Evolutionary conservation across 2,797 vertebrate species (phyloP), one percentile per base, ranked within the genome.

Genomic region (Helicolenus hilgendorfi): DNA sequence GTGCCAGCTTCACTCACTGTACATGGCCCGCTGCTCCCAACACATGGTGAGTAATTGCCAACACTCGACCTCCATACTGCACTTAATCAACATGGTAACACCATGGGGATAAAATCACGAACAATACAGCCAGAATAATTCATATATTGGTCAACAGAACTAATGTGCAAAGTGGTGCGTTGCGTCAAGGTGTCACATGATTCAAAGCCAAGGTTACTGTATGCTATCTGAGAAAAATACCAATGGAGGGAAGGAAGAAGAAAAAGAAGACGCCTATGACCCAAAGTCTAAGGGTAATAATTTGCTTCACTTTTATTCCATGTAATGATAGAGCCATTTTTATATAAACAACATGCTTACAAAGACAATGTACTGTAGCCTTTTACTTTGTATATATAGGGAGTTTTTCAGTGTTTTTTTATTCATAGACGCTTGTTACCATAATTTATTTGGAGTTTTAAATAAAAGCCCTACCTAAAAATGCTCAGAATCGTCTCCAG

Each of bases 1-100:
- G 94, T 88, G 90, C 91, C 94, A 94, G 93, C 89, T 88, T 90
- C 88, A 79, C 89, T 95, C 93, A 94, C 89, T 77, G 94, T 93
- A 93, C 89, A 90, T 89, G 95, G 92, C 89, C 93, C 83, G 45
- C 92, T 95, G 94, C 94, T 95, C 92, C 85, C 22, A 94, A 94
- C 93, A 95, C 95, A 91, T 84, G 87, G 92, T 96, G 96, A 97
- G 92, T 96, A 97, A 97, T 97, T 95, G 95, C 93, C 59, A 95
- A 94, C 91, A 90, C 93, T 95, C 91, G 92, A 97, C 96, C 96
- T 95, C 93, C 92, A 94, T 94, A 87, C 88, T 86, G 92, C 92
- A 94, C 95, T 96, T 96, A 92, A 96, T 97, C 96, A 96, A 95
- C 92, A 87, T 63, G 87, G 92, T 85, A 94, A 91, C 92, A 93